Conservation (phyloP, 2,797 vertebrate genomes). For the Sebastiscus albofasciatus region DNA sequence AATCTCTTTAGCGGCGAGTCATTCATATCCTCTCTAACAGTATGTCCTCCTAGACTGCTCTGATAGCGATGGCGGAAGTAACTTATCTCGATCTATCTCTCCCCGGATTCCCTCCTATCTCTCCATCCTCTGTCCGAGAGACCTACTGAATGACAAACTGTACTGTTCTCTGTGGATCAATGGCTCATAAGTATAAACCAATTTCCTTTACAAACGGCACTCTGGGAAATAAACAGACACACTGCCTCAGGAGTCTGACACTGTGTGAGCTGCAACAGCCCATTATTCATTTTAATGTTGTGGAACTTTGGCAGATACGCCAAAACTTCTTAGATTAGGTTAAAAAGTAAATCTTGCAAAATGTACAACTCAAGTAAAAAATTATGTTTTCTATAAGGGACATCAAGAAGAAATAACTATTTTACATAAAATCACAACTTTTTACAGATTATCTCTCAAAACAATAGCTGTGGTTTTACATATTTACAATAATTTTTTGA, state of each 20-base stretch:
- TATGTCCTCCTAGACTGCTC: conserved; percentile 48
- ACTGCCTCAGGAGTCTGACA: conserved; percentile 55
- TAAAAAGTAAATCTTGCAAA: conserved; percentile 41
- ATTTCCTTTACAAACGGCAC: conserved; percentile 80
- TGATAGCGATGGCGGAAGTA: conserved; percentile 56
- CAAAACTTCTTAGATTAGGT: conserved; percentile 53
- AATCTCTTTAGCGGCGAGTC: conserved; percentile 40
- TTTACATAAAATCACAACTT: neutral
- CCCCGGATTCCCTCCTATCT: conserved; percentile 59
- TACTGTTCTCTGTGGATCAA: conserved; percentile 78
- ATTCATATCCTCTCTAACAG: conserved; percentile 58
- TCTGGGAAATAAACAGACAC: conserved; percentile 77
- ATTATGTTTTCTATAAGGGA: conserved; percentile 7
- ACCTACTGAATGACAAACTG: conserved; percentile 74
- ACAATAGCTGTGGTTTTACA: neutral
- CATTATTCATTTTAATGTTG: conserved; percentile 70
- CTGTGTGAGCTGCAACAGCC: conserved; percentile 38
- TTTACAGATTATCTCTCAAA: neutral
- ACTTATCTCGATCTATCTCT: conserved; percentile 68
- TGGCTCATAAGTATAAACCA: conserved; percentile 83
- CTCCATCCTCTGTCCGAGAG: conserved; percentile 65
- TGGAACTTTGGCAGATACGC: conserved; percentile 49
- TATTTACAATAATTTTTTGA: neutral
- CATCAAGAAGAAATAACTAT: conserved; percentile 7
- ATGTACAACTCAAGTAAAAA: conserved; percentile 28